Conservation (phyloP, 2,888 invertebrate species). For the Petrophora chlorosata region DNA sequence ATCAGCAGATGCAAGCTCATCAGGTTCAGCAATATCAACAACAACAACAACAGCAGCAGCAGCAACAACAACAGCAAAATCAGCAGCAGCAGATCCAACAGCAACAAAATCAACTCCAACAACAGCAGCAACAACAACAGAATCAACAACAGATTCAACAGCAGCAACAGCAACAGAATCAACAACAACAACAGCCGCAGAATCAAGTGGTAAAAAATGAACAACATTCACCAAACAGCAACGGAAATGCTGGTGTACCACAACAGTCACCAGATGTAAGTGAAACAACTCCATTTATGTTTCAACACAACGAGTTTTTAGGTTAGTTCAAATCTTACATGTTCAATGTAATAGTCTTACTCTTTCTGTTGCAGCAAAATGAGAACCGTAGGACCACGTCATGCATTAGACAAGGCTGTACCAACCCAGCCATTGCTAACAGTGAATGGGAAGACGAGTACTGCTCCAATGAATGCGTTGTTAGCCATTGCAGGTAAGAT, state of each 20-base stretch:
- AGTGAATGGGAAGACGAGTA: conserved; percentile 98
- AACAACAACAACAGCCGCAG: conserved; percentile 67
- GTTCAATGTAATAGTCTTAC: no score
- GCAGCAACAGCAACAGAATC: conserved; percentile 59
- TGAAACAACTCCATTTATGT: no score
- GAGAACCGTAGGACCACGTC: conserved; percentile 79
- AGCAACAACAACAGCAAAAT: conserved; percentile 61
- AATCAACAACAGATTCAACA: conserved; percentile 61
- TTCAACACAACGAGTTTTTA: no score
- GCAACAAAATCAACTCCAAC: conserved; percentile 59
- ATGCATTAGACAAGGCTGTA: conserved; percentile 95
- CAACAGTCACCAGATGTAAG: conserved; percentile 73
- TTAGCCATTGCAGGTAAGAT: conserved; percentile 93
- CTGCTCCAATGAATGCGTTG: conserved; percentile 98
- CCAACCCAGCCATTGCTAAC: conserved; percentile 94
- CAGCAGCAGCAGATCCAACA: conserved; percentile 60
- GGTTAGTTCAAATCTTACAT: neutral
- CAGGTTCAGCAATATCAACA: conserved; percentile 64
- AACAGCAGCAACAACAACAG: conserved; percentile 60
- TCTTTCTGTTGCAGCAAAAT: conserved; percentile 62
- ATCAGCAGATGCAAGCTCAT: conserved; percentile 62
- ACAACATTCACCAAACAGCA: conserved; percentile 74
- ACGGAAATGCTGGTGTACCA: conserved; percentile 70
- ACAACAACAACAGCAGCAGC: conserved; percentile 61
- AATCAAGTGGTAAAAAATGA: conserved; percentile 60